Evolutionary conservation across 2,113 vertebrate genomes (phyloP).

Genomic region (Gavia stellata): DNA sequence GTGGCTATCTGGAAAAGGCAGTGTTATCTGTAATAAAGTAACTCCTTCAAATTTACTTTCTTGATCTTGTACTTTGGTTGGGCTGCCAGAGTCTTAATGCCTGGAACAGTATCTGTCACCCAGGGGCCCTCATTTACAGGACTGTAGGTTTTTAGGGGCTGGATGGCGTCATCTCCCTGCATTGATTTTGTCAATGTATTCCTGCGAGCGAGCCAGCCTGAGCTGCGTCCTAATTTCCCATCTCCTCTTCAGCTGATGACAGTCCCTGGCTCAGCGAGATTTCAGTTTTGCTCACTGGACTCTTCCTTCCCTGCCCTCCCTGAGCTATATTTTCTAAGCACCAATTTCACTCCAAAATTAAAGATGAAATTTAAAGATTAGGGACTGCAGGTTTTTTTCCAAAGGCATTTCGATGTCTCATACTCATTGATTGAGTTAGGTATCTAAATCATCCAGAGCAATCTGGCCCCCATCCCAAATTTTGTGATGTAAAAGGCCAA

Average conservation of each 20-base stretch:
- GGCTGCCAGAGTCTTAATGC: conserved; percentile 29
- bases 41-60: conserved; percentile 57
- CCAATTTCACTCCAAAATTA: conserved; percentile 60
- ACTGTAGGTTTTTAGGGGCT: not conserved
- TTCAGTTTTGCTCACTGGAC: conserved; percentile 16
- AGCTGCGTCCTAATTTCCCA: conserved; percentile 30
- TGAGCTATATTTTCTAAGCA: conserved; percentile 52
- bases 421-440: conserved; percentile 29
- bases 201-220: not conserved
- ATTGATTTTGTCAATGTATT: conserved; percentile 7
- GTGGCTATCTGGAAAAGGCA: conserved; percentile 47
- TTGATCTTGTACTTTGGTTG: conserved; percentile 50
- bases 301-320: not conserved
- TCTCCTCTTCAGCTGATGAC: not conserved
- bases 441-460: conserved; percentile 40
- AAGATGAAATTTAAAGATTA: conserved; percentile 66
- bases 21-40: conserved; percentile 60
- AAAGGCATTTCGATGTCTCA: conserved; percentile 29
- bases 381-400: not conserved
- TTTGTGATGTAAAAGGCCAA: conserved; percentile 38
- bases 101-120: conserved; percentile 37
- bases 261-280: conserved; percentile 41
- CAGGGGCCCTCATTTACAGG: conserved; percentile 18
- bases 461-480: conserved; percentile 34
- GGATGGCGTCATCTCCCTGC: conserved; percentile 12